Conservation (phyloP, 2,113 vertebrate species). For the Anas platyrhynchos region DNA sequence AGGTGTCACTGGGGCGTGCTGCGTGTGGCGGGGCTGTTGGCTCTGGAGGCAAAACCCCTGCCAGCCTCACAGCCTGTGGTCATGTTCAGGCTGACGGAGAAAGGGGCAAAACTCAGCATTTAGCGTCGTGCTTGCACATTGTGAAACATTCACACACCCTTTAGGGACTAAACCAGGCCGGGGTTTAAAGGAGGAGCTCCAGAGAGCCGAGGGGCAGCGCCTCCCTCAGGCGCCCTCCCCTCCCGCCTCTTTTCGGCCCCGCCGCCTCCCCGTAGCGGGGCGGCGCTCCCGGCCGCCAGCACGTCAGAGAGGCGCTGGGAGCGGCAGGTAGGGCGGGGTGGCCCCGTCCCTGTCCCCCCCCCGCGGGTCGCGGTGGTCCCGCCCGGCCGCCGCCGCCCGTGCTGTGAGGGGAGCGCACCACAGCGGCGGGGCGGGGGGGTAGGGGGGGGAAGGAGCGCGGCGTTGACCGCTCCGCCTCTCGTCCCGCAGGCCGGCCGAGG, state of each 20-base stretch:
- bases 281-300: constrained; percentile 6
- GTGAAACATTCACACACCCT: background rate
- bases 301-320: background rate
- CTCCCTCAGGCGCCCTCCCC: no score
- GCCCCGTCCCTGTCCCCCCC: no score
- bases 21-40: fast-evolving
- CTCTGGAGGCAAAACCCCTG: background rate
- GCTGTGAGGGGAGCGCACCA: no score
- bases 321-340: no score
- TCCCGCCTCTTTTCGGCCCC: no score
- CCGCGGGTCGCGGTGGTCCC: no score
- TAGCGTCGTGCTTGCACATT: background rate
- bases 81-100: background rate
- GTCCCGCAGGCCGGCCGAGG: constrained; percentile 1
- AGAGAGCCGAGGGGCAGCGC: no score
- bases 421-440: no score
- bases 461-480: background rate
- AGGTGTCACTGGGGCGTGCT: background rate
- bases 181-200: no score
- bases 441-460: no score
- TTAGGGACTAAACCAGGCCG: background rate
- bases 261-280: background rate
- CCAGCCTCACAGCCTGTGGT: background rate
- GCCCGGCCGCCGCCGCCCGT: no score
- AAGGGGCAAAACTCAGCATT: fast-evolving